These are phyloP conservation scores for Philereme vetulata DNA, from an alignment of 2,888 invertebrate genomes.

Conservation along the genomic window DNA sequence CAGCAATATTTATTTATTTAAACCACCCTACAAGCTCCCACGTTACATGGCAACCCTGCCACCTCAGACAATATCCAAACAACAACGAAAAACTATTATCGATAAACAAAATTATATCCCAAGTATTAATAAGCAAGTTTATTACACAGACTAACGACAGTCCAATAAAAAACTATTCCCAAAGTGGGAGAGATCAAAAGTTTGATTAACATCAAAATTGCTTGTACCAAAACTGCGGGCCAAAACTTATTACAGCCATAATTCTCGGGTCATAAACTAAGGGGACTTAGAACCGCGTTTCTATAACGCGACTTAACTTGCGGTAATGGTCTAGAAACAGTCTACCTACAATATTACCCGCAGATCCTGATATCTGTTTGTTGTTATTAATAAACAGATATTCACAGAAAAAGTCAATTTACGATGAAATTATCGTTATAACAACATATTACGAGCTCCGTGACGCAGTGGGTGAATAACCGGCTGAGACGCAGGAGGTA, in stretches of 20 bases:
- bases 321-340: not conserved
- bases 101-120: constrained; percentile 13
- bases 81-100: not conserved
- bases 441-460: too few relatives aligned
- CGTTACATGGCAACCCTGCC: too few relatives aligned
- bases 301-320: constrained; percentile 4
- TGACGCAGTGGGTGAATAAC: too few relatives aligned
- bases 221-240: constrained; percentile 47
- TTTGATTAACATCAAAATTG: constrained; percentile 59
- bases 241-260: constrained; percentile 53
- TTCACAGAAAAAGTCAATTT: too few relatives aligned
- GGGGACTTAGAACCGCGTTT: constrained; percentile 36
- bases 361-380: too few relatives aligned
- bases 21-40: too few relatives aligned
- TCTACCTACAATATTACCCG: not conserved
- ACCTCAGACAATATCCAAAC: not conserved
- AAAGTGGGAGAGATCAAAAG: constrained; percentile 51
- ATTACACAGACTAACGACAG: constrained; percentile 28
- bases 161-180: constrained; percentile 48
- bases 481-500: too few relatives aligned
- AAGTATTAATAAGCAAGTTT: constrained; percentile 20
- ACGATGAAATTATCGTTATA: too few relatives aligned
- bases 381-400: too few relatives aligned
- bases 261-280: constrained; percentile 53
- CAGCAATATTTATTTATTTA: too few relatives aligned